Evolutionary conservation across 1,140 invertebrate species (phyloP).

Genomic region (Piezodorus guildinii): DNA sequence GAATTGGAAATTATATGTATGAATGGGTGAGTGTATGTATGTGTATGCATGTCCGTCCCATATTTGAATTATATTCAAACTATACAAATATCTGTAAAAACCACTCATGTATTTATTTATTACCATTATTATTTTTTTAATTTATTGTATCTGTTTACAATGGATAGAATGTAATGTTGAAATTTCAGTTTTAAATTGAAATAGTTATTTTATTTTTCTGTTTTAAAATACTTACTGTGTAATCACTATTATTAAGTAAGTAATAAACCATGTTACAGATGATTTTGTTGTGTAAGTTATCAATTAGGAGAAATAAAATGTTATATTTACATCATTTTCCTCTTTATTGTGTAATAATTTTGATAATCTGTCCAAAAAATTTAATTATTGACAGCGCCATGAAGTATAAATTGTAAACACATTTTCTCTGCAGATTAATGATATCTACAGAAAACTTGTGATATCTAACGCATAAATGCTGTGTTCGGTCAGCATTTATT

Average conservation of each 20-base stretch:
- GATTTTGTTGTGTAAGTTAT: constrained; percentile 1
- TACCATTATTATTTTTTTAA: not conserved
- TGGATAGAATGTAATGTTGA: not conserved
- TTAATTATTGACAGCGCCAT: too few relatives aligned
- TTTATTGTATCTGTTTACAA: not conserved
- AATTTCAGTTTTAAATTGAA: not conserved
- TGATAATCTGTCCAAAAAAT: too few relatives aligned
- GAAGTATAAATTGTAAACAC: too few relatives aligned
- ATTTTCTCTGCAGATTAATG: too few relatives aligned
- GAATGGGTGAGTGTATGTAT: too few relatives aligned
- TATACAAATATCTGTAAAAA: not conserved
- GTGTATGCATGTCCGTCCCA: too few relatives aligned
- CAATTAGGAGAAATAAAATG: not conserved
- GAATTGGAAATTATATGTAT: too few relatives aligned
- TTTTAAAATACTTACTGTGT: not conserved
- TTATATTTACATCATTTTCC: not conserved
- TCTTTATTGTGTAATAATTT: not conserved
- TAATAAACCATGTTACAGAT: not conserved
- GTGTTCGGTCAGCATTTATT: constrained; percentile 64
- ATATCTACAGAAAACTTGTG: too few relatives aligned
- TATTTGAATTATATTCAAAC: too few relatives aligned
- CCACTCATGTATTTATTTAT: not conserved
- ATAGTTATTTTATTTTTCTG: not conserved
- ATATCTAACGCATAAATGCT: too few relatives aligned
- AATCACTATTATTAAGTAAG: not conserved